Evolutionary conservation across 37 sponge, comb jelly and placozoan genomes (phyloP).

Genomic region (Eunapius fragilis): DNA sequence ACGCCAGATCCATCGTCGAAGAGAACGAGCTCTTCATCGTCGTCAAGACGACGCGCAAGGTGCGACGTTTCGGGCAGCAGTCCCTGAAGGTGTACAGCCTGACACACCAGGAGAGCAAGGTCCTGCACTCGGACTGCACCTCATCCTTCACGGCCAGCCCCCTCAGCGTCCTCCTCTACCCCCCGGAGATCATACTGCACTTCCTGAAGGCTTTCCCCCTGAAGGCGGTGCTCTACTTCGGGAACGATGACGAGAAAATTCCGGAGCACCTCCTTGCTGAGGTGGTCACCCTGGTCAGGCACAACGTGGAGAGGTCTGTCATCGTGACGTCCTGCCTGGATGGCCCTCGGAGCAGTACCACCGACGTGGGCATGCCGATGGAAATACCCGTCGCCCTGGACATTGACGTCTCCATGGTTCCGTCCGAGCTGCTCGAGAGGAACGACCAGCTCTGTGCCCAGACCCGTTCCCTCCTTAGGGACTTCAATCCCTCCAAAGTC

Average conservation of each 20-base stretch:
- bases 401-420: constrained; percentile 10
- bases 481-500: constrained; percentile 13
- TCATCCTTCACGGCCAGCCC: neutral
- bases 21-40: neutral
- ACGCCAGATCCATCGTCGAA: neutral
- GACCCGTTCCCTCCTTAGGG: neutral
- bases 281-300: constrained; percentile 5
- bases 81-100: neutral
- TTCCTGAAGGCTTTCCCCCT: neutral
- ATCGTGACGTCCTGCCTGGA: constrained; percentile 9
- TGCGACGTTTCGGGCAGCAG: neutral
- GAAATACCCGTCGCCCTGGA: constrained; percentile 22
- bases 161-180: neutral
- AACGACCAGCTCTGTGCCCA: constrained; percentile 4
- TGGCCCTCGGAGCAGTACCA: neutral
- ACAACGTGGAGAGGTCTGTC: constrained; percentile 15
- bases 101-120: neutral
- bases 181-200: neutral
- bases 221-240: neutral
- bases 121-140: neutral
- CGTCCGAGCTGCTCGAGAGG: neutral
- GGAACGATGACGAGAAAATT: neutral
- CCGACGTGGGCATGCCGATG: neutral
- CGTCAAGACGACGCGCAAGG: neutral
- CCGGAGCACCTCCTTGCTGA: constrained; percentile 34